A percentile compares a stretch with the other conserved stretches of the same genome.
Evolutionary conservation across 2,113 vertebrate genomes (phyloP).

Genomic region (Vulpes vulpes): DNA sequence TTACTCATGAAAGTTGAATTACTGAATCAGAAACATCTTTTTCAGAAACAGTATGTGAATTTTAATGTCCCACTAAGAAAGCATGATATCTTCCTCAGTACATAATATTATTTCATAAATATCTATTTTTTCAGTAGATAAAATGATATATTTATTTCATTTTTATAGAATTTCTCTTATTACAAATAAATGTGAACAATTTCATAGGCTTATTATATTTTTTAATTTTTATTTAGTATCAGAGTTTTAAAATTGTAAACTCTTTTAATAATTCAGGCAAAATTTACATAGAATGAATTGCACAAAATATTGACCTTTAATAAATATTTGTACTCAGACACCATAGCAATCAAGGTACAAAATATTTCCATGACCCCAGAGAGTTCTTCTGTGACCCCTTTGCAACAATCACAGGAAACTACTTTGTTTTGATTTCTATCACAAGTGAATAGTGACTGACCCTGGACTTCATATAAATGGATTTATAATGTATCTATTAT

Average conservation of each 20-base stretch:
- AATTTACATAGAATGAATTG: neutral
- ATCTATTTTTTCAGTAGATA: neutral
- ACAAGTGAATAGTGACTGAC: neutral
- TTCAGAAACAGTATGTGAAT: neutral
- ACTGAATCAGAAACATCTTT: neutral
- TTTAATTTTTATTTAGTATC: neutral
- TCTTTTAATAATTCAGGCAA: neutral
- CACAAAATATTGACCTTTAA: neutral
- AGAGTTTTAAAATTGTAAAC: neutral
- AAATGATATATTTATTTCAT: neutral
- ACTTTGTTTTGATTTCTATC: neutral
- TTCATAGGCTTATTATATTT: neutral
- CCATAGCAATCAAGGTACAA: neutral
- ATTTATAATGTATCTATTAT: neutral
- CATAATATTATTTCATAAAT: neutral
- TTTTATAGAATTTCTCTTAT: neutral
- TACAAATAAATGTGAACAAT: neutral
- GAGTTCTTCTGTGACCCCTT: neutral
- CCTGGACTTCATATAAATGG: neutral
- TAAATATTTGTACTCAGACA: neutral
- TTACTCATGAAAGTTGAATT: neutral
- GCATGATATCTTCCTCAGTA: neutral
- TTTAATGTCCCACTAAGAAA: neutral
- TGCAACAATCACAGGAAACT: neutral
- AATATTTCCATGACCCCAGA: neutral